Base-by-base conservation (phyloP, 1,140 invertebrate species). In the Leptestheria dahalacensis region DNA sequence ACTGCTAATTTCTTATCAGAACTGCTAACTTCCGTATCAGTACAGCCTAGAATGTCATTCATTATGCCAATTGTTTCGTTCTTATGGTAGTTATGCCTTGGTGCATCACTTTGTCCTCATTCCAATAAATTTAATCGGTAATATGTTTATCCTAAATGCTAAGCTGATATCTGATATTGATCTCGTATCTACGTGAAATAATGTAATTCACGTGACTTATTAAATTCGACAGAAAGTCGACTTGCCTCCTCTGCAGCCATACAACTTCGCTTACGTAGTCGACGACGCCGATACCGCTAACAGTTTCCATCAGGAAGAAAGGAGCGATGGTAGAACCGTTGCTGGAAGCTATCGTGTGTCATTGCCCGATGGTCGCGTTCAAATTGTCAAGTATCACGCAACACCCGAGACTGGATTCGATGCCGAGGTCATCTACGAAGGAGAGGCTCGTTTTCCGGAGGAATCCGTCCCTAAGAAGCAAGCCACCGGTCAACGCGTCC, bases 171-270 rank as follows among this genome's bases (percentile, higher is more conserved):
- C n/a, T n/a, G n/a, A n/a, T n/a, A n/a, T n/a, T n/a, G n/a, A n/a
- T n/a, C n/a, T n/a, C n/a, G n/a, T n/a, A n/a, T n/a, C n/a, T n/a
- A n/a, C n/a, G n/a, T n/a, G n/a, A n/a, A 41, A 15, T 41, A 41
- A 41, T 9, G 6, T 41, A 41, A 15, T 15, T 41, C 15, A 41
- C 15, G 33, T 41, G 6, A 15, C 33, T 41, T 41, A 41, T 41
- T 41, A 9, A 41, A 9, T 41, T 41, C 33, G 33, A 9, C 6
- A 41, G 33, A 15, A 41, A 15, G 33, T 41, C 33, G 6, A 41
- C 6, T 6, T 9, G 6, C 6, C 33, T 41, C 33, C 33, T 41
- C 33, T 15, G 15, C 33, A 41, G 33, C 33, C 87, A 1, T 91
- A 84, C 53, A 57, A 64, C 20, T 67, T 65, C 61, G 55, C 60